Percentiles rank a stretch among this genome's conserved stretches.
phyloP scores from a whole-genome alignment of 23 tunicate genomes.

The Corella eumyota region DNA sequence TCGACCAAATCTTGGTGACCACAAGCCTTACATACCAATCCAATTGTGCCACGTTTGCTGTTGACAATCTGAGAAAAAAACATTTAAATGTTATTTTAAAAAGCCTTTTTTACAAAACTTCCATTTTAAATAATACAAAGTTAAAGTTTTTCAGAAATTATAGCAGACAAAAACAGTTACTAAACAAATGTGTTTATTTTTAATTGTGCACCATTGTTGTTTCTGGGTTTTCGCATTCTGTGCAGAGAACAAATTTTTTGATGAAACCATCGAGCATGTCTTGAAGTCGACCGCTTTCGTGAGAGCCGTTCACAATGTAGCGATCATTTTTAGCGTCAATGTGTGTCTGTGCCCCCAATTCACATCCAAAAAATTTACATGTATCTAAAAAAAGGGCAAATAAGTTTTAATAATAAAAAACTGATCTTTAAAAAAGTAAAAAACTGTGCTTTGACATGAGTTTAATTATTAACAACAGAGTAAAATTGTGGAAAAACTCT shows the following conservation, averaged over 20 bases:
- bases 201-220: constrained; percentile 72
- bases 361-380: constrained; percentile 98
- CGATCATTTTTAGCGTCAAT: constrained; percentile 88
- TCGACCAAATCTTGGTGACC: constrained; percentile 87
- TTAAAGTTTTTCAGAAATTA: neutral
- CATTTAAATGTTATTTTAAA: neutral
- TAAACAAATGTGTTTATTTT: too few species aligned
- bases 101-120: too few species aligned
- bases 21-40: constrained; percentile 90
- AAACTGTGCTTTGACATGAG: too few species aligned
- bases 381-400: constrained; percentile 44
- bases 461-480: too few species aligned
- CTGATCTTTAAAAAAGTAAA: too few species aligned
- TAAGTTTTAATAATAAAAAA: too few species aligned
- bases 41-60: constrained; percentile 80
- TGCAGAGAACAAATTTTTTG: constrained; percentile 86
- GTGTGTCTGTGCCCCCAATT: constrained; percentile 97
- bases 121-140: too few species aligned
- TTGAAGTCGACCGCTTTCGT: constrained; percentile 75
- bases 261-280: constrained; percentile 87
- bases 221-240: constrained; percentile 97
- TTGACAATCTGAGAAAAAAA: constrained; percentile 27
- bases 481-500: too few species aligned
- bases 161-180: neutral
- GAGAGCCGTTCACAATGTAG: constrained; percentile 95